A percentile compares a stretch with the other conserved stretches of the same genome.
Conservation (phyloP, 2,113 vertebrate species). For the Isichthys henryi region DNA sequence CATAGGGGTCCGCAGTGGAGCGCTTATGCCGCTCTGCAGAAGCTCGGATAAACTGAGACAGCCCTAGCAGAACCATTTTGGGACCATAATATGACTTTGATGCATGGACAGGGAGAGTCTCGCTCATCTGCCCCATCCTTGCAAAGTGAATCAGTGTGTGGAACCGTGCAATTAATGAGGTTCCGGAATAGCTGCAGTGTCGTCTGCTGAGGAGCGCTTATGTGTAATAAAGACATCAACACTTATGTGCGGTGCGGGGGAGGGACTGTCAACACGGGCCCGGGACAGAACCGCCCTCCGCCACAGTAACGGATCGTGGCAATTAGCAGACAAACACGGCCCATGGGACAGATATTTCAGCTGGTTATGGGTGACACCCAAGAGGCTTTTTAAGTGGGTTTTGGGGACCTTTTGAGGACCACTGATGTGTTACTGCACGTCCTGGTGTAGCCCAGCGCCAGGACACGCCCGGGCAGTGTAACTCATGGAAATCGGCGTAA, state of each 20-base stretch:
- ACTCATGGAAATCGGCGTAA: background rate
- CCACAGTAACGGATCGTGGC: background rate
- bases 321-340: background rate
- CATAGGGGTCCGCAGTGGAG: background rate
- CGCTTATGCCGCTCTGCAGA: background rate
- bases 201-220: background rate
- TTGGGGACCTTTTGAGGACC: background rate
- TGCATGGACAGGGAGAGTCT: background rate
- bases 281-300: background rate
- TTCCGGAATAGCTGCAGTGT: background rate
- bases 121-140: background rate
- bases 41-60: background rate
- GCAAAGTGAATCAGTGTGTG: background rate
- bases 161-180: background rate
- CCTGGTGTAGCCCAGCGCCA: background rate
- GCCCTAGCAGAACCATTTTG: background rate
- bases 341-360: background rate
- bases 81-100: constrained; percentile 5
- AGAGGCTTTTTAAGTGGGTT: background rate
- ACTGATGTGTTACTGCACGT: background rate
- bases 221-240: constrained; percentile 4
- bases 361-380: background rate
- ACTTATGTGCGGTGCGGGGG: background rate
- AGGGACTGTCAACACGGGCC: background rate
- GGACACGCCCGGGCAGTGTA: background rate